phyloP scores from a whole-genome alignment of 2,113 vertebrate genomes.

The Alexandromys fortis region DNA sequence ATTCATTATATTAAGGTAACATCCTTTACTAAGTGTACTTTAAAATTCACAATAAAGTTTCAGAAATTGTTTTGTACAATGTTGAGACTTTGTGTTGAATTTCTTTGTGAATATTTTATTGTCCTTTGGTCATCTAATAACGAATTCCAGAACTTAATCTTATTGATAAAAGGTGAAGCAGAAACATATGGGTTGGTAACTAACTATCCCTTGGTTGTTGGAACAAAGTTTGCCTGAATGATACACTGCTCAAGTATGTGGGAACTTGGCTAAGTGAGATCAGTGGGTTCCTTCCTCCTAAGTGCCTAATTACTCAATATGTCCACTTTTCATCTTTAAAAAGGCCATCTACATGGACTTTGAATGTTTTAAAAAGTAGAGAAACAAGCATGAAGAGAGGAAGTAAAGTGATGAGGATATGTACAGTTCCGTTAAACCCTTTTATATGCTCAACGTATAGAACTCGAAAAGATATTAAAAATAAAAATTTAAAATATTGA shows the following conservation, averaged over 20 bases:
- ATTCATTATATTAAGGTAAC: slow-evolving; percentile 87
- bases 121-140: slow-evolving; percentile 59
- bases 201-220: slow-evolving; percentile 30
- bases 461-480: neutral
- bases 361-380: slow-evolving; percentile 43
- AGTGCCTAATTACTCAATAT: neutral
- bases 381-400: neutral
- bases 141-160: neutral
- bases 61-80: slow-evolving; percentile 90
- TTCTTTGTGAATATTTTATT: slow-evolving; percentile 80
- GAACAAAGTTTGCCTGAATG: slow-evolving; percentile 38
- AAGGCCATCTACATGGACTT: slow-evolving; percentile 19
- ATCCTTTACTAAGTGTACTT: slow-evolving; percentile 90
- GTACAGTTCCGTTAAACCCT: neutral
- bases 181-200: slow-evolving; percentile 42
- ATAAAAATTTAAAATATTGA: neutral
- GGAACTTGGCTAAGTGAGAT: slow-evolving; percentile 45
- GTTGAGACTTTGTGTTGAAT: slow-evolving; percentile 89
- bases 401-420: neutral
- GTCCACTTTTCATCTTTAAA: neutral
- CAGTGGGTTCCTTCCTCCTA: neutral
- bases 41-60: slow-evolving; percentile 92
- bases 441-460: neutral
- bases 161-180: neutral
- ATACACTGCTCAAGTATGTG: slow-evolving; percentile 59